phyloP scores from a whole-genome alignment of 2,797 vertebrate species.

The Alectoris magna region DNA sequence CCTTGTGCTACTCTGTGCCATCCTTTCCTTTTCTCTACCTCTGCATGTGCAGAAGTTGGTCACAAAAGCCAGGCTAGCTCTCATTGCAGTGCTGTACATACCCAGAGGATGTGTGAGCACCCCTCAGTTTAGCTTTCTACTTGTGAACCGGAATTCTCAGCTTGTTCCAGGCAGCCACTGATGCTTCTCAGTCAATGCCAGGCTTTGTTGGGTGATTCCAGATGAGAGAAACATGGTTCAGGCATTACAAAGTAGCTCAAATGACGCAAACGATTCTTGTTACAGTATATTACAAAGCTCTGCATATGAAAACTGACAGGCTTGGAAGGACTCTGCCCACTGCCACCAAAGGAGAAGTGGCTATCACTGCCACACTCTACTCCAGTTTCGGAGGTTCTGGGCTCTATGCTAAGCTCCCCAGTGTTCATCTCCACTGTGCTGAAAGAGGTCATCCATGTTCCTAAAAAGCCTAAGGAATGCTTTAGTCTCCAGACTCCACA shows the following conservation, averaged over 20 bases:
- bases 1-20: neutral
- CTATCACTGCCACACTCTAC: neutral
- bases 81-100: neutral
- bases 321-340: neutral
- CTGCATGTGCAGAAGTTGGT: fast-evolving
- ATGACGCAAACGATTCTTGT: neutral
- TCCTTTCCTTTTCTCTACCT: neutral
- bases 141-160: neutral
- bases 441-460: neutral
- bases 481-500: neutral
- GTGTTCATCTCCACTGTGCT: neutral
- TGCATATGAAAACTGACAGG: neutral
- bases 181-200: neutral
- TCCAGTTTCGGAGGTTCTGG: neutral
- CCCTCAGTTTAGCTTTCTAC: neutral
- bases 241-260: neutral
- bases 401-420: neutral
- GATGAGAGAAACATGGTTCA: neutral
- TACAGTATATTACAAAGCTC: neutral
- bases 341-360: neutral
- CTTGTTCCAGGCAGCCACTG: neutral
- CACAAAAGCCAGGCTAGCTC: neutral
- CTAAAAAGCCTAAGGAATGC: neutral
- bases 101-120: neutral
- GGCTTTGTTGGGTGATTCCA: fast-evolving